Conservation (phyloP, 2,113 vertebrate species). For the Condylura cristata region DNA sequence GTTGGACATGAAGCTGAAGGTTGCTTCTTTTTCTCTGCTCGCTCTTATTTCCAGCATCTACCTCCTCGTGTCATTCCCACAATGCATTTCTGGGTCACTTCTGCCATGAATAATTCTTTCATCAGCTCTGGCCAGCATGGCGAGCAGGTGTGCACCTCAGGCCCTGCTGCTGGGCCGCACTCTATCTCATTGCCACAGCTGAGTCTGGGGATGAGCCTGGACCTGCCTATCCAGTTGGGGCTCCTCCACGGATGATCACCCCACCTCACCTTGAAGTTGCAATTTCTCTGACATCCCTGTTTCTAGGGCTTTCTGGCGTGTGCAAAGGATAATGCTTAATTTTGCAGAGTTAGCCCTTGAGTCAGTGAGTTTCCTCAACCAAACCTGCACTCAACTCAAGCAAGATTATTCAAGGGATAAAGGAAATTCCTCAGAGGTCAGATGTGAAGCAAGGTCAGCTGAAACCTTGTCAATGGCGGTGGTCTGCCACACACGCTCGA, state of each 20-base stretch:
- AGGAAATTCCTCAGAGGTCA: neutral
- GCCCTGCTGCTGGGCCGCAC: too few species aligned
- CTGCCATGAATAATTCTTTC: neutral
- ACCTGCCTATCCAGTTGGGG: neutral
- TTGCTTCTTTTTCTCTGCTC: slow-evolving; percentile 33
- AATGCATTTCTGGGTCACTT: neutral
- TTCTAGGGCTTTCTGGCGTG: neutral
- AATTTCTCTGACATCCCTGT: neutral
- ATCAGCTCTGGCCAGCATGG: neutral
- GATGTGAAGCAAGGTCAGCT: neutral
- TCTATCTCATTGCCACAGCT: neutral
- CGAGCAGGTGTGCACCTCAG: neutral
- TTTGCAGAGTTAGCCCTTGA: neutral
- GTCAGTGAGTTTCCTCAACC: neutral
- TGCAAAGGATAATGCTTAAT: neutral
- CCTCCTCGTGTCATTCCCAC: neutral
- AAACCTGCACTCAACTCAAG: neutral
- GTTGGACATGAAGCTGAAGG: neutral
- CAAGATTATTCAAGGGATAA: neutral
- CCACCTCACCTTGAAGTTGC: neutral
- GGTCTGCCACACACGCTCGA: neutral
- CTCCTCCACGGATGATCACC: neutral
- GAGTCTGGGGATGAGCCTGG: neutral
- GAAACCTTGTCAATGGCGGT: neutral
- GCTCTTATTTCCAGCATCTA: neutral